Evolutionary conservation across 2,888 invertebrate genomes (phyloP).

Genomic region (Noctua janthe): DNA sequence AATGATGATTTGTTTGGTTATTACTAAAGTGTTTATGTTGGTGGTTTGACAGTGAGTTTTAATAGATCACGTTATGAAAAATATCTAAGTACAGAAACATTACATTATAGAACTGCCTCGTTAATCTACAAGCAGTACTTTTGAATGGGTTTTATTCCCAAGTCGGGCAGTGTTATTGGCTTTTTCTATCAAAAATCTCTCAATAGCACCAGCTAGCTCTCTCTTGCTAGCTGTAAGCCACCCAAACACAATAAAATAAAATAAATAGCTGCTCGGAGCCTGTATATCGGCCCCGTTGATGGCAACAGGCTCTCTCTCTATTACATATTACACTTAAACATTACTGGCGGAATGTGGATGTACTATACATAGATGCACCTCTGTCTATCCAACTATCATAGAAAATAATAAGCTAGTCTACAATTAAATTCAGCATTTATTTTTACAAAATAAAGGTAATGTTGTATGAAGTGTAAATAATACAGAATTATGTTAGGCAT

Average conservation of each 20-base stretch:
- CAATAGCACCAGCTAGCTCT: not conserved
- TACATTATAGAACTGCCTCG: not conserved
- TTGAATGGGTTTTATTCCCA: not conserved
- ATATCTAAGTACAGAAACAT: not conserved
- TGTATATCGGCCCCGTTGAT: not conserved
- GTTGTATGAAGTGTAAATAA: not conserved
- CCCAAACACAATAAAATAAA: no score
- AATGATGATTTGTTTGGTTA: conserved; percentile 20
- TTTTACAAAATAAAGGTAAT: not conserved
- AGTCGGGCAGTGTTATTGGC: not conserved
- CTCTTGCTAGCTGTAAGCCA: no score
- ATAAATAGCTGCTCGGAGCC: not conserved
- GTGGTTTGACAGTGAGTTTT: not conserved
- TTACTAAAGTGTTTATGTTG: conserved; percentile 20
- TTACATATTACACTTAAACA: not conserved
- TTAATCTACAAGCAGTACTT: not conserved
- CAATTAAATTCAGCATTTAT: no score
- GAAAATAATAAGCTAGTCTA: not conserved
- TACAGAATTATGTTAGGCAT: not conserved
- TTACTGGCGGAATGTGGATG: not conserved
- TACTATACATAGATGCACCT: not conserved
- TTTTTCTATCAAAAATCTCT: not conserved
- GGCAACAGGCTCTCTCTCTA: not conserved
- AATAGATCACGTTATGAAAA: not conserved
- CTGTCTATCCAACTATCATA: not conserved